A percentile compares a stretch with the other conserved stretches of the same genome.
phyloP scores from a whole-genome alignment of 2,797 vertebrate species.

The Esox lucius region DNA sequence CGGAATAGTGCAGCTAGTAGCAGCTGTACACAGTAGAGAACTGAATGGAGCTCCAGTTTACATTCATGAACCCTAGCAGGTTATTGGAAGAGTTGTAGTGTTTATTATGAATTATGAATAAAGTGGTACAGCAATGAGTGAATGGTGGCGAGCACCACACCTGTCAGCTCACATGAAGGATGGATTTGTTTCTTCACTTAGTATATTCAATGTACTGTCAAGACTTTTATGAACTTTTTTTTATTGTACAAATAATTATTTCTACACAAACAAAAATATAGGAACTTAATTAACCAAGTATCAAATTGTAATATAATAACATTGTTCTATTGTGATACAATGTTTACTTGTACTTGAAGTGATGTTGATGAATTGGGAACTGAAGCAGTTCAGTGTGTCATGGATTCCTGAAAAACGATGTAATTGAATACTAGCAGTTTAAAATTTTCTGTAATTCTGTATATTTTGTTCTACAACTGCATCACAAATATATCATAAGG shows the following conservation, averaged over 20 bases:
- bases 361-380: slow-evolving; percentile 17
- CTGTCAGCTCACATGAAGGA: slow-evolving; percentile 53
- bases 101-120: slow-evolving; percentile 29
- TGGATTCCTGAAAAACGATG: slow-evolving; percentile 32
- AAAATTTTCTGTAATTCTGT: slow-evolving; percentile 53
- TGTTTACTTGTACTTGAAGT: slow-evolving; percentile 27
- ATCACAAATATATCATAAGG: slow-evolving; percentile 26
- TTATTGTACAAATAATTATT: slow-evolving; percentile 20
- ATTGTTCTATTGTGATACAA: slow-evolving; percentile 35
- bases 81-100: slow-evolving; percentile 17
- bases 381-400: slow-evolving; percentile 32
- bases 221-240: slow-evolving; percentile 36
- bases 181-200: slow-evolving; percentile 47
- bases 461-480: slow-evolving; percentile 16
- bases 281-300: slow-evolving; percentile 25
- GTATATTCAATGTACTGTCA: slow-evolving; percentile 50
- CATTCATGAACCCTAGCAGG: slow-evolving; percentile 40
- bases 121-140: slow-evolving; percentile 34
- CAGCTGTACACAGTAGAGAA: slow-evolving; percentile 48
- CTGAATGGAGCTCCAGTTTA: slow-evolving; percentile 49
- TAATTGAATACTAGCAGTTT: slow-evolving; percentile 28
- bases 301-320: slow-evolving; percentile 39
- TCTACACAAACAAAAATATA: slow-evolving; percentile 40
- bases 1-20: slow-evolving; percentile 53
- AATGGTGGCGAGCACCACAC: slow-evolving; percentile 39